A percentile compares a stretch with the other conserved stretches of the same genome.
These are phyloP conservation scores for Rafetus swinhoei DNA, from an alignment of 2,113 vertebrate species.

Conservation along the genomic window DNA sequence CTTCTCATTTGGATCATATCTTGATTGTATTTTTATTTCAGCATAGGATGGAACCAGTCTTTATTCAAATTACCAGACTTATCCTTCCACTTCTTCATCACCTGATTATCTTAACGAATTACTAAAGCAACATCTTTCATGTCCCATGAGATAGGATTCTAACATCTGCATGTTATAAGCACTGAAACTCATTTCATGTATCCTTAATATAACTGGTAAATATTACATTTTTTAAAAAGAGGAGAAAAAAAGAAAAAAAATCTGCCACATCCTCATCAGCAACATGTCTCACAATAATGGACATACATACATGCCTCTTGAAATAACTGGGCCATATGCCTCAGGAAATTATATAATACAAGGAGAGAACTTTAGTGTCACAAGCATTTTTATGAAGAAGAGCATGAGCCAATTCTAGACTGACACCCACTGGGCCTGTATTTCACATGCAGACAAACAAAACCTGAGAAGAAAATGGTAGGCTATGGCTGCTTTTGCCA, in stretches of 20 bases:
- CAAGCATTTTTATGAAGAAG: slow-evolving; percentile 13
- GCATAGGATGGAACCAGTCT: background rate
- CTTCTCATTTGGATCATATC: fast-evolving
- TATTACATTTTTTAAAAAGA: too few relatives aligned
- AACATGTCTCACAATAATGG: background rate
- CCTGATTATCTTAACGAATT: background rate
- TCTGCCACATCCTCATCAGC: background rate
- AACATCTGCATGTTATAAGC: background rate
- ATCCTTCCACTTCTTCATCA: background rate
- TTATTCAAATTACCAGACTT: background rate
- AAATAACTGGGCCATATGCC: background rate
- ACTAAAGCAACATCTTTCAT: background rate
- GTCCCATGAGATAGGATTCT: background rate
- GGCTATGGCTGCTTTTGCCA: background rate
- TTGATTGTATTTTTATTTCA: background rate
- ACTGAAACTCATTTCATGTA: background rate
- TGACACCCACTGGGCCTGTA: slow-evolving; percentile 4
- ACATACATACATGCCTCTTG: background rate
- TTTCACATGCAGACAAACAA: slow-evolving; percentile 29
- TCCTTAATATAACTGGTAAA: background rate
- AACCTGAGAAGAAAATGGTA: slow-evolving; percentile 18
- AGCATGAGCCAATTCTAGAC: slow-evolving; percentile 3
- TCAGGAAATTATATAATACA: background rate
- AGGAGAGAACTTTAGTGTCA: background rate
- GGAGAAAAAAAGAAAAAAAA: background rate